Evolutionary conservation across 2,888 invertebrate genomes (phyloP).

Genomic region (Chymomyza amoena): DNA sequence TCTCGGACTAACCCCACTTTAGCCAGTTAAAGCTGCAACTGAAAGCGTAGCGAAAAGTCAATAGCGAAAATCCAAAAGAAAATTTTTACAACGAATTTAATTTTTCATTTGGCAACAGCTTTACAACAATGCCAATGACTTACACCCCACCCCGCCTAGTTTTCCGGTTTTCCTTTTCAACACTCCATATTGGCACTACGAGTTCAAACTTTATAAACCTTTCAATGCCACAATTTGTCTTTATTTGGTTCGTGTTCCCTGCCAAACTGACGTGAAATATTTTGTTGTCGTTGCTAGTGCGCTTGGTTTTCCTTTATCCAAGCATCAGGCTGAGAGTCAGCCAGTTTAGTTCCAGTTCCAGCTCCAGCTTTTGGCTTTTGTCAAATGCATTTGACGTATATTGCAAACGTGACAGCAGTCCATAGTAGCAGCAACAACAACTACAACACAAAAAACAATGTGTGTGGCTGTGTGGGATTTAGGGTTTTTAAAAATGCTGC

Average conservation of each 20-base stretch:
- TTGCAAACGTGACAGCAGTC: conserved; percentile 68
- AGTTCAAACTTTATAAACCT: conserved; percentile 62
- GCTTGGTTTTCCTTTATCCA: conserved; percentile 13
- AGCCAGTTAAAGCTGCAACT: no score
- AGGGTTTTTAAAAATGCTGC: no score
- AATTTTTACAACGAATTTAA: conserved; percentile 23
- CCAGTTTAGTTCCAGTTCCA: not conserved
- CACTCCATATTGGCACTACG: conserved; percentile 5
- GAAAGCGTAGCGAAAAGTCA: no score
- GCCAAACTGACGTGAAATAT: conserved; percentile 62
- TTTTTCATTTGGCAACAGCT: conserved; percentile 29
- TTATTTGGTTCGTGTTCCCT: conserved; percentile 74
- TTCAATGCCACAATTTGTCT: conserved; percentile 75
- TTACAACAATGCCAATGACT: no score
- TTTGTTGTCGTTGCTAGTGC: conserved; percentile 30
- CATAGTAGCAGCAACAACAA: not conserved
- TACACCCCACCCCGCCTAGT: not conserved
- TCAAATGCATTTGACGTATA: conserved; percentile 72
- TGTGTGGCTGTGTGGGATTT: no score
- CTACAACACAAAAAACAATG: conserved; percentile 3
- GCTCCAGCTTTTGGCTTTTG: conserved; percentile 29
- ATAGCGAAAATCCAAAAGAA: not conserved
- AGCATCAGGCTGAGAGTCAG: not conserved
- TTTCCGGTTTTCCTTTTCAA: not conserved
- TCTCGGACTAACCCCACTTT: no score